A percentile compares a stretch with the other conserved stretches of the same genome.
phyloP scores from a whole-genome alignment of 2,797 vertebrate genomes.

The Tragopan temminckii region DNA sequence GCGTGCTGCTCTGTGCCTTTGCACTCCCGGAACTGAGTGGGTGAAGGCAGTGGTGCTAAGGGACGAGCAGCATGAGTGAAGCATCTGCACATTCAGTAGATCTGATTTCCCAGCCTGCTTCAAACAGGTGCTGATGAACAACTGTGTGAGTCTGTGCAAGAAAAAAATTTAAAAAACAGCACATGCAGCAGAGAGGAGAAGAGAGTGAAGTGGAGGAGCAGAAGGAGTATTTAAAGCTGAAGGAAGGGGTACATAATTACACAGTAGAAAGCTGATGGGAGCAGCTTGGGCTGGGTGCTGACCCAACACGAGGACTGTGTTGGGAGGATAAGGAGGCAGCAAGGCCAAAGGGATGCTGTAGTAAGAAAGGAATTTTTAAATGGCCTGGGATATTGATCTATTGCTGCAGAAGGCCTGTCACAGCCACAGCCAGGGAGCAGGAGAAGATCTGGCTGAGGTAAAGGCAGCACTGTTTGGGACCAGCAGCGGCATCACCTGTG shows the following conservation, averaged over 20 bases:
- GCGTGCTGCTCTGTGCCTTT: background rate
- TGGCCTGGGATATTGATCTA: background rate
- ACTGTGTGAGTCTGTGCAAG: fast-evolving
- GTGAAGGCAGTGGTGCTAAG: background rate
- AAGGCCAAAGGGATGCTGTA: background rate
- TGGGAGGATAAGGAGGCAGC: background rate
- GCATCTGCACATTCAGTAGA: background rate
- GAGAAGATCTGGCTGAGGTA: background rate
- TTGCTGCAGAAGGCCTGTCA: background rate
- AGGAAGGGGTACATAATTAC: background rate
- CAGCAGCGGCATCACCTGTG: fast-evolving
- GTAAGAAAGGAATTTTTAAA: background rate
- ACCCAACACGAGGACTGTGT: background rate
- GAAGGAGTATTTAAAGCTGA: background rate
- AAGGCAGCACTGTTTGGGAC: fast-evolving
- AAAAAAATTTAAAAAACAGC: background rate
- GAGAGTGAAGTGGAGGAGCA: background rate
- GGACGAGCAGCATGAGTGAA: background rate
- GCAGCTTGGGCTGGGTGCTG: background rate
- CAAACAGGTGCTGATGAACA: background rate
- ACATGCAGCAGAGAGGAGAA: background rate
- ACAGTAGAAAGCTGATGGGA: background rate
- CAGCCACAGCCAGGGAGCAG: fast-evolving
- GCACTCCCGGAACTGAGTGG: background rate
- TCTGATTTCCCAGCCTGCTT: background rate